A percentile compares a stretch with the other conserved stretches of the same genome.
Evolutionary conservation across 2,888 invertebrate species (phyloP).

Genomic region (Leptinotarsa haldemani): DNA sequence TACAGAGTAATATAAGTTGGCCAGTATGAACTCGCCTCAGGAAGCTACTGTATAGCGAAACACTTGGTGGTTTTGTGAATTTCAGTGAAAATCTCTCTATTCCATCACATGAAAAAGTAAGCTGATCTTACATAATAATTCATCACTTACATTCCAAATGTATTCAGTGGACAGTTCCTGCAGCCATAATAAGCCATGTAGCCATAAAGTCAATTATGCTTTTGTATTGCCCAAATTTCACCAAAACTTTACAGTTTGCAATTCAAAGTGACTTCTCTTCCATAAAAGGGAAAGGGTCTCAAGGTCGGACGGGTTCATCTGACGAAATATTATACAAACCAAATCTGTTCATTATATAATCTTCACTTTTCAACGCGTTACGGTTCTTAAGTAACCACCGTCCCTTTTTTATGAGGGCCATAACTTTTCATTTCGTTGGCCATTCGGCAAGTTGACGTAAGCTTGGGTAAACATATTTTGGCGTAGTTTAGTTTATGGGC

Average conservation of each 20-base stretch:
- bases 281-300: constrained; percentile 26
- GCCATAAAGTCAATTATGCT: constrained; percentile 5
- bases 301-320: not conserved
- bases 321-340: constrained; percentile 10
- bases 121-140: too few species aligned
- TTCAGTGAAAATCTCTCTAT: too few species aligned
- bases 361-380: constrained; percentile 20
- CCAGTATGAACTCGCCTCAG: too few species aligned
- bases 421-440: constrained; percentile 35
- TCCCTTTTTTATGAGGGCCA: constrained; percentile 33
- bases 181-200: too few species aligned
- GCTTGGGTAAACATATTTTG: constrained; percentile 27
- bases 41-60: too few species aligned
- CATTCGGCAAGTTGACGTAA: constrained; percentile 23
- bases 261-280: constrained; percentile 3
- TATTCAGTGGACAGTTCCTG: too few species aligned
- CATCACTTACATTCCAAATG: too few species aligned
- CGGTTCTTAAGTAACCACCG: constrained; percentile 29
- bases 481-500: not conserved
- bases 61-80: too few species aligned
- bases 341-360: constrained; percentile 19
- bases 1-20: too few species aligned
- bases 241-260: not conserved
- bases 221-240: constrained; percentile 14
- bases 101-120: too few species aligned